Conservation (phyloP, 2,113 vertebrate genomes). For the Turnix velox region DNA sequence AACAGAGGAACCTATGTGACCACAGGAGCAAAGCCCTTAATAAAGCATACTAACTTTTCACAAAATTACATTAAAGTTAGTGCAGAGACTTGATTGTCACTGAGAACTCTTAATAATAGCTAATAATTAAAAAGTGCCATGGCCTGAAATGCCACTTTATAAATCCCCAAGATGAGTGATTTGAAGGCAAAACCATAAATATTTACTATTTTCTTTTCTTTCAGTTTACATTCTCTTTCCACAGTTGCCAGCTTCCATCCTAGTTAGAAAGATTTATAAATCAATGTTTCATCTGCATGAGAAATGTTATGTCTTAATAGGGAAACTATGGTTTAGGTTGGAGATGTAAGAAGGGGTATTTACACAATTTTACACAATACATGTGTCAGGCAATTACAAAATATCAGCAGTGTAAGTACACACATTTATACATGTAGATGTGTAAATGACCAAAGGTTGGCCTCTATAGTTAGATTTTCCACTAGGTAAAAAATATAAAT, state of each 20-base stretch:
- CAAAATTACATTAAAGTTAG: neutral
- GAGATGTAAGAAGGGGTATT: neutral
- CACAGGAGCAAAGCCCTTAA: neutral
- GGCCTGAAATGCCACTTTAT: neutral
- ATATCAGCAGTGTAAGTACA: neutral
- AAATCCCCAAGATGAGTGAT: neutral
- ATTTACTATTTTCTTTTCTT: neutral
- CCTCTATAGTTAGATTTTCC: conserved; percentile 5
- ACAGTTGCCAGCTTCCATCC: neutral
- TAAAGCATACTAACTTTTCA: neutral
- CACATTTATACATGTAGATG: neutral
- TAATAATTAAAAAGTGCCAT: neutral
- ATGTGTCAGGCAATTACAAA: neutral
- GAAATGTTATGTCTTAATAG: neutral
- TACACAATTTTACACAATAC: neutral
- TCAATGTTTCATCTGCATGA: neutral
- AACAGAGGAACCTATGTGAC: neutral
- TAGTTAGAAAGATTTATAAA: neutral
- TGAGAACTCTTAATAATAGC: neutral
- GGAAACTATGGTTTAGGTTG: neutral
- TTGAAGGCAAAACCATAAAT: neutral
- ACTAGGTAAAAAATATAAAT: conserved; percentile 26
- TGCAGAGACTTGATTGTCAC: neutral
- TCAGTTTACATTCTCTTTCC: neutral
- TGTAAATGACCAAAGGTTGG: conserved; percentile 35